phyloP scores from a whole-genome alignment of 2,797 vertebrate species.

The Sparidentex hasta region DNA sequence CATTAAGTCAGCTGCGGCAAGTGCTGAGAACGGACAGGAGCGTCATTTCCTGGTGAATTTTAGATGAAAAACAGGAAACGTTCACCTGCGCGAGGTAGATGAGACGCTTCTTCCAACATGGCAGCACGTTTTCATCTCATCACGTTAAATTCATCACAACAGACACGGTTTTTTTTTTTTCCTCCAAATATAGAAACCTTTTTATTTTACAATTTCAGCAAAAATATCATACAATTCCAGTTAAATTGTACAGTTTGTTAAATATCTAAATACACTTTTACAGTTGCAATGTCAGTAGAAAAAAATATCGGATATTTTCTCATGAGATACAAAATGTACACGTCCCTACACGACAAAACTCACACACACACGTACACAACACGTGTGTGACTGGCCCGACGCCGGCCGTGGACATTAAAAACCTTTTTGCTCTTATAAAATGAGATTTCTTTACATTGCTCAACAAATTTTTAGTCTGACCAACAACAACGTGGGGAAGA shows the following conservation, averaged over 20 bases:
- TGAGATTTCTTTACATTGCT: slow-evolving; percentile 40
- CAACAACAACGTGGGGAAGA: background rate
- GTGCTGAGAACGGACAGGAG: background rate
- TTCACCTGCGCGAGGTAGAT: background rate
- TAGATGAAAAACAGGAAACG: background rate
- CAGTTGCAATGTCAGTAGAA: slow-evolving; percentile 82
- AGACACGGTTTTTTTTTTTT: slow-evolving; percentile 21
- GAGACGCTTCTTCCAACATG: background rate
- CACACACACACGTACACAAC: slow-evolving; percentile 46
- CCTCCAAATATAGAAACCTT: slow-evolving; percentile 86
- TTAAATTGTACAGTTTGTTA: slow-evolving; percentile 81
- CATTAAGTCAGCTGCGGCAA: background rate
- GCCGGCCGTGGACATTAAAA: slow-evolving; percentile 59
- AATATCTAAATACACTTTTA: slow-evolving; percentile 86
- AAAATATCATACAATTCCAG: slow-evolving; percentile 86
- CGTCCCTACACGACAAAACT: slow-evolving; percentile 51
- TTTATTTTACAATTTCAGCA: slow-evolving; percentile 85
- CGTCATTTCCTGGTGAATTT: background rate
- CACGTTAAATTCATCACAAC: background rate
- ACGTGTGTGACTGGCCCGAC: slow-evolving; percentile 38
- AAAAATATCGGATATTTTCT: slow-evolving; percentile 76
- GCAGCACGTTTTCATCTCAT: background rate
- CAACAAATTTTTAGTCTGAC: slow-evolving; percentile 2
- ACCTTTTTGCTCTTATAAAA: slow-evolving; percentile 59
- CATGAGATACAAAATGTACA: slow-evolving; percentile 80